Evolutionary conservation across 2,113 vertebrate genomes (phyloP).

Genomic region (Varanus salvator): DNA sequence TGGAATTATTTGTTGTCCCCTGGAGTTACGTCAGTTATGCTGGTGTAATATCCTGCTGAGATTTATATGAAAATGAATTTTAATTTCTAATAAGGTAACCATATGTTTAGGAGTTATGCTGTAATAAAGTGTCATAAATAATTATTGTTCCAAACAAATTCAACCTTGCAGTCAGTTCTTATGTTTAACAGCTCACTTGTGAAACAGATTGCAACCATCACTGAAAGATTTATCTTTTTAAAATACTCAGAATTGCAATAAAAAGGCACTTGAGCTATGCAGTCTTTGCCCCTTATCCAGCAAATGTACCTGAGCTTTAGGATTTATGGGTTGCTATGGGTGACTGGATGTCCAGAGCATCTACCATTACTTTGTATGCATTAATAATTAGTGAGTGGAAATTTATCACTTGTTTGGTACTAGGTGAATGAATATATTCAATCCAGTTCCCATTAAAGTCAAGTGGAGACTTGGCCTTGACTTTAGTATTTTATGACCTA

Average conservation of each 20-base stretch:
- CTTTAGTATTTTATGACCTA: constrained; percentile 6
- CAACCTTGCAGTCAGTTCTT: constrained; percentile 60
- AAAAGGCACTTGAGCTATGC: constrained; percentile 11
- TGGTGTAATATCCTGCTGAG: constrained; percentile 65
- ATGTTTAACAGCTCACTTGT: constrained; percentile 51
- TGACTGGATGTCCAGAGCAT: neutral
- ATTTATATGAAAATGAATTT: constrained; percentile 76
- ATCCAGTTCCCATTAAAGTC: neutral
- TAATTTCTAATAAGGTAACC: constrained; percentile 77
- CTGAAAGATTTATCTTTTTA: constrained; percentile 9
- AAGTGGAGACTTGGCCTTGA: constrained; percentile 11
- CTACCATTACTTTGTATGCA: constrained; percentile 14
- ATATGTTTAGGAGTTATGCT: constrained; percentile 70
- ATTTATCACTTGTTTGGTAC: constrained; percentile 3
- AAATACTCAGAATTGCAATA: neutral
- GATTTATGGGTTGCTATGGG: neutral
- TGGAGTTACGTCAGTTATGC: constrained; percentile 69
- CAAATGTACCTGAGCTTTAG: constrained; percentile 9
- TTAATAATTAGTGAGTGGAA: constrained; percentile 45
- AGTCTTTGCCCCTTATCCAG: neutral
- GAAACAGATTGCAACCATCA: constrained; percentile 46
- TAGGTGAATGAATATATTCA: constrained; percentile 10
- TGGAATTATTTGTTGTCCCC: constrained; percentile 69
- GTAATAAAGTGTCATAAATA: constrained; percentile 71
- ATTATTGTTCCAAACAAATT: constrained; percentile 70